Base-by-base conservation (phyloP, 2,113 vertebrate species). In the Helogale parvula region DNA sequence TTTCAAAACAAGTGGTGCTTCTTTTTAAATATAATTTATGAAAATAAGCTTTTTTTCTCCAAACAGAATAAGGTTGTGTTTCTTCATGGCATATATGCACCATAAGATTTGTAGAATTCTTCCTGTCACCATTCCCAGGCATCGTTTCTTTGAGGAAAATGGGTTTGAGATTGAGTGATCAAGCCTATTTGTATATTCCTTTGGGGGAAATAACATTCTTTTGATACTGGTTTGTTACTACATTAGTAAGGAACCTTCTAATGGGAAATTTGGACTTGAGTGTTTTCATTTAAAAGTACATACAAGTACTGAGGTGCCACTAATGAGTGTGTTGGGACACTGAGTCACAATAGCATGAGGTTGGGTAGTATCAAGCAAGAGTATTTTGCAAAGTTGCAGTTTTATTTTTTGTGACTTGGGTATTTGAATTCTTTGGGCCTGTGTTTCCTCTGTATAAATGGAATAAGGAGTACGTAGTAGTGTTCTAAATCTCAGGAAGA, bases 401-500 rank as follows among this genome's bases (percentile, higher is more conserved):
- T 41, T 23, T 79, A 45, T 25, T 93, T 60, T 93, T 68, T 90
- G 66, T 82, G 74, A 69, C 33, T 88, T 76, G 45, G 19, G 14
- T 77, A 33, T 52, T 74, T 72, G 54, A 47, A 74, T 29, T 87
- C 90, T 89, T 89, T 90, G 16, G 81, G 27, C 8, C 15, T 65
- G 77, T 16, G 23, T 85, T 88, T 95, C 16, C 50, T 90, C 60
- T 96, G n/a, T 76, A 7, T 81, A 86, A 76, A 33, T 90, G 66
- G 47, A 57, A 41, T 80, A 47, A 95, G 41, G 74, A 82, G 15
- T 84, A 23, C 41, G 8, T 33, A 68, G 15, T 69, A 66, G 17
- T 84, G 88, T 92, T 80, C 45, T 88, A 63, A 84, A 80, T 76
- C 69, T 88, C 54, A 66, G 81, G 35, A 95, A 95, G 52, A 84